Evolutionary conservation across 2,888 invertebrate genomes (phyloP).

Genomic region (Rhabditoides inermis): DNA sequence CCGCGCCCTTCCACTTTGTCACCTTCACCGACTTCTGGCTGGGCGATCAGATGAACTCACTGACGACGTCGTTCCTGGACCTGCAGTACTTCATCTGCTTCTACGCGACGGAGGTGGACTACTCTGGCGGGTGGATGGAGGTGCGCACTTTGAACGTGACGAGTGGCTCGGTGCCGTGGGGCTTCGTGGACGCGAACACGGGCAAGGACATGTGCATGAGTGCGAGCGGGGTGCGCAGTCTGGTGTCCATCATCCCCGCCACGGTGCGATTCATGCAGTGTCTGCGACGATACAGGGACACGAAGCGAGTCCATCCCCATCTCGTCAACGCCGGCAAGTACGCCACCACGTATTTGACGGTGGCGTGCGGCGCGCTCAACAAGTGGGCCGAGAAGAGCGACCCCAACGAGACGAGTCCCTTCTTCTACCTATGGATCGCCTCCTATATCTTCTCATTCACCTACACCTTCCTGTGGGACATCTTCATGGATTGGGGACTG

Average conservation of each 20-base stretch:
- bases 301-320: constrained; percentile 78
- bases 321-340: constrained; percentile 96
- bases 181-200: constrained; percentile 44
- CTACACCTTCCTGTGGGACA: constrained; percentile 95
- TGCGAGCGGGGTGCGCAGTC: constrained; percentile 67
- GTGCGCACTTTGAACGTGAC: constrained; percentile 42
- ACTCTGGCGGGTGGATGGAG: constrained; percentile 16
- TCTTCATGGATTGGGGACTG: constrained; percentile 86
- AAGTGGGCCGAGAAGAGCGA: constrained; percentile 64
- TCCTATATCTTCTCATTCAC: constrained; percentile 67
- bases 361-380: constrained; percentile 63
- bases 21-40: constrained; percentile 60
- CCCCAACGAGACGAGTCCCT: constrained; percentile 37
- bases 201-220: constrained; percentile 61
- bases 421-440: constrained; percentile 68
- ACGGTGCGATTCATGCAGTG: constrained; percentile 98
- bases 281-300: constrained; percentile 84
- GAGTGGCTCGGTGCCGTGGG: constrained; percentile 47
- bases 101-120: constrained; percentile 62
- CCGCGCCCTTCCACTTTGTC: constrained; percentile 57
- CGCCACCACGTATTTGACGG: constrained; percentile 88
- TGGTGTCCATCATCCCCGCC: constrained; percentile 85
- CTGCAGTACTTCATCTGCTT: constrained; percentile 88
- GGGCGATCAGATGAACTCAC: constrained; percentile 67
- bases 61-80: constrained; percentile 79